Evolutionary conservation across 2,888 invertebrate species (phyloP), one percentile per base, ranked within the genome.

Genomic region (Lithosia quadra): DNA sequence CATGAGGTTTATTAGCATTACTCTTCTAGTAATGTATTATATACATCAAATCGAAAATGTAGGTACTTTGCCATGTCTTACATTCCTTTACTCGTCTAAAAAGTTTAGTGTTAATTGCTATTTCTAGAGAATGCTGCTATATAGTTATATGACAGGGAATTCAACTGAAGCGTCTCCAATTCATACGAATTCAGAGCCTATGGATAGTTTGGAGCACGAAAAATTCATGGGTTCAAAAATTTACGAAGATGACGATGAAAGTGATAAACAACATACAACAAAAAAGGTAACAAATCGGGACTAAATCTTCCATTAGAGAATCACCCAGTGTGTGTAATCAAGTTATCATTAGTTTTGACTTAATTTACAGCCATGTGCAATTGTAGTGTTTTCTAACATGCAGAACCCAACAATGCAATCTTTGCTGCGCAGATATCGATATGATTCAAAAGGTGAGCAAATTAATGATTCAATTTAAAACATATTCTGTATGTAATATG

Each of bases 381-480:
- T 94, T 63, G 86, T 94, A 63, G 89, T 94, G 36, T 78, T 93
- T 60, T 94, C 94, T 34, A 92, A 90, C 72, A 80, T 87, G 63
- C 92, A 92, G 81, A 91, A 88, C 68, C 88, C 93, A 18, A 87
- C 75, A 63, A 88, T 90, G 87, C 92, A 93, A 78, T 90, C 94
- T 15, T 80, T 94, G 34, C 75, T 94, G 71, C 90, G 94, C 73
- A 94, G 89, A 81, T 94, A 95, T 71, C 88, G 91, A 89, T 95
- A 94, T 73, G 89, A 94, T 73, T 86, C 90, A 70, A 90, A 91
- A 58, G 94, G 94, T 90, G 64, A 84, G 86, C 11, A 36, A 8
- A 34, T 15, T 55, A 28, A 18, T 15, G n/a, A 34, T 34, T 39
- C 15, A 8, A 22, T 24, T 18, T 15, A 15, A 8, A 13, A 18